Evolutionary conservation across 2,113 vertebrate species (phyloP), one percentile per base, ranked within the genome.

Genomic region (Ochotona princeps): DNA sequence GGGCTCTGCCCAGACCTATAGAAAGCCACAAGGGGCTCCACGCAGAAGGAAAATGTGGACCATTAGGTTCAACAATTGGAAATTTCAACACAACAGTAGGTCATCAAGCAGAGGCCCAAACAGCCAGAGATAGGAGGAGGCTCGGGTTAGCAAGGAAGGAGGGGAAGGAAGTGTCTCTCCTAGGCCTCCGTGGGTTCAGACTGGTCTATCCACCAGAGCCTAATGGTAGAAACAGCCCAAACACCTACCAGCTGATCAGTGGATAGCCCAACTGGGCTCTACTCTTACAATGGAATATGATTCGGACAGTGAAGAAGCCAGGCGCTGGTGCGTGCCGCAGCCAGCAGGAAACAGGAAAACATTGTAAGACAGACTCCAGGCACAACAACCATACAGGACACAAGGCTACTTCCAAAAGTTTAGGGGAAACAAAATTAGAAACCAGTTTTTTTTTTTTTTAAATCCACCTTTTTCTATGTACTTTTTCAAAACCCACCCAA

Each of bases 111-210:
- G 18, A 28, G 35, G 30, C 35, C 47, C n/a, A 13, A 6, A n/a
- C 72, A 67, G 54, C 47, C 63, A 32, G 13, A 26, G 32, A 25
- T 30, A 63, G 28, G 35, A 18, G 30, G 26, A 63, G 14, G 32
- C 5, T 0, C 10, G 8, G 23, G 4, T 49, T 79, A 23, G 32
- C 30, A 38, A 20, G 4, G 5, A 21, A 9, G 1, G 11, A 32
- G 15, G 25, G 2, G 0, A 4, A 38, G 73, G 38, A 47, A 61
- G 10, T 8, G 11, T 7, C n/a, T 9, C 26, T 38, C 5, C 32
- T 17, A 49, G 60, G 13, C 13, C 57, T 67, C 79, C 44, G 70
- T 75, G 47, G 20, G 18, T 49, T 78, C 32, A 20, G 38, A 47
- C 35, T 82, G 5, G 28, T 12, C 61, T 78, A 66, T 57, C 82